Conservation (phyloP, 37 sponge, comb jelly and placozoan species). For the Spongilla lacustris region DNA sequence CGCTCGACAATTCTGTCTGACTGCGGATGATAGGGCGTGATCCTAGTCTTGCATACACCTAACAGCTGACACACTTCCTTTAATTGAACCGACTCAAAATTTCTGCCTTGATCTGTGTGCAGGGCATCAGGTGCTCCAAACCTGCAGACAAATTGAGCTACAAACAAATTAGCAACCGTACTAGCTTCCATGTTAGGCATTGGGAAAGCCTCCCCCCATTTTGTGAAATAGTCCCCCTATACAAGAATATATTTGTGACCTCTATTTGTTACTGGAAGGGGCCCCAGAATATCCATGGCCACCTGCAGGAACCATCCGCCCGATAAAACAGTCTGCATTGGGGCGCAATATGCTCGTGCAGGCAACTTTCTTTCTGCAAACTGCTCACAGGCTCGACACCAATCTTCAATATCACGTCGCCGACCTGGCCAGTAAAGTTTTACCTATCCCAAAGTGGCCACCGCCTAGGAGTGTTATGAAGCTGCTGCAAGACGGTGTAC, state of each 20-base stretch:
- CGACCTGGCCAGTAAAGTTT: no score
- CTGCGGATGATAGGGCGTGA: no score
- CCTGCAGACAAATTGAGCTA: conserved; percentile 1
- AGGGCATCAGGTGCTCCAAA: conserved; percentile 7
- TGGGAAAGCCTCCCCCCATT: conserved; percentile 19
- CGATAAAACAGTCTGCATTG: background rate
- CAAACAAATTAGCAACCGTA: conserved; percentile 16
- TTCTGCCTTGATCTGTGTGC: conserved; percentile 20
- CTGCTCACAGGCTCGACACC: conserved; percentile 9
- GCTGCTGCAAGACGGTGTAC: no score
- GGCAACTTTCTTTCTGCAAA: conserved; percentile 3
- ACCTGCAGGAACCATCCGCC: background rate
- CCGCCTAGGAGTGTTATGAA: no score
- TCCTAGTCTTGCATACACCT: no score
- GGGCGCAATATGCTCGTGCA: background rate
- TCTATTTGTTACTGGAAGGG: conserved; percentile 4
- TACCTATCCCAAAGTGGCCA: no score
- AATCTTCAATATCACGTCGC: background rate
- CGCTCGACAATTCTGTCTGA: no score
- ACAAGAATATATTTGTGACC: conserved; percentile 22
- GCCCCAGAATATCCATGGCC: conserved; percentile 40
- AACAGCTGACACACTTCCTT: no score
- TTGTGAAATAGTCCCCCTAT: conserved; percentile 19
- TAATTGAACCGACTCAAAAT: conserved; percentile 13
- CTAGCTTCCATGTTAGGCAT: conserved; percentile 8